Evolutionary conservation across 2,113 vertebrate genomes (phyloP), one percentile per base, ranked within the genome.

Genomic region (Heliornis fulica): DNA sequence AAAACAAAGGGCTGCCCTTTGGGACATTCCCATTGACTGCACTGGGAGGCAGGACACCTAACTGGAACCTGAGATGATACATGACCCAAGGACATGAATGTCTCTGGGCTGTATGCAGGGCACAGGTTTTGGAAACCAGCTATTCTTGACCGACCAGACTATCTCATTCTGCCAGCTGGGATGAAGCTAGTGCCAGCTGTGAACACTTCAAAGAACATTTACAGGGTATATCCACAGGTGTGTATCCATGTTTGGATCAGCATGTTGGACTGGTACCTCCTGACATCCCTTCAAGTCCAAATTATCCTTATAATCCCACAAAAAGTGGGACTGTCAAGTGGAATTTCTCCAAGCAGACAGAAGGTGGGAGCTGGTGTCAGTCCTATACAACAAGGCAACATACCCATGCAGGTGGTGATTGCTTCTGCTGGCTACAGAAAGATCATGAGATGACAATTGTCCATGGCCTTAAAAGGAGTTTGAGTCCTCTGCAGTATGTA

Each of bases 41-140:
- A 40, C 1, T 0, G 28, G 13, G 43, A 78, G 38, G 22, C 15
- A 45, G 61, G 34, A 64, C 54, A 32, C 11, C 9, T 41, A 54
- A 50, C 16, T 82, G 69, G 57, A 76, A 84, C 60, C 34, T 94
- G 60, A 60, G 53, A 79, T 75, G 48, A 64, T 79, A 78, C 63
- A 90, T 61, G 50, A 45, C 40, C 34, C 1, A 2, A 71, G 21
- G 56, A 32, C 14, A 11, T 63, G 21, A 90, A 64, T 15, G 21
- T 19, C 34, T 51, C 57, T 45, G 43, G 51, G 34, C 20, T 19
- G 0, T 66, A 32, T 68, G 81, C 32, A 64, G 54, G 77, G 23
- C 31, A 38, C 10, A 23, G 5, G 3, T 53, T 83, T 91, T 65
- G 54, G 43, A 51, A 61, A 60, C 4, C 0, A 0, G 31, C n/a